Evolutionary conservation across 2,888 invertebrate genomes (phyloP), one percentile per base, ranked within the genome.

Genomic region (Cataglyphis altisquamis): DNA sequence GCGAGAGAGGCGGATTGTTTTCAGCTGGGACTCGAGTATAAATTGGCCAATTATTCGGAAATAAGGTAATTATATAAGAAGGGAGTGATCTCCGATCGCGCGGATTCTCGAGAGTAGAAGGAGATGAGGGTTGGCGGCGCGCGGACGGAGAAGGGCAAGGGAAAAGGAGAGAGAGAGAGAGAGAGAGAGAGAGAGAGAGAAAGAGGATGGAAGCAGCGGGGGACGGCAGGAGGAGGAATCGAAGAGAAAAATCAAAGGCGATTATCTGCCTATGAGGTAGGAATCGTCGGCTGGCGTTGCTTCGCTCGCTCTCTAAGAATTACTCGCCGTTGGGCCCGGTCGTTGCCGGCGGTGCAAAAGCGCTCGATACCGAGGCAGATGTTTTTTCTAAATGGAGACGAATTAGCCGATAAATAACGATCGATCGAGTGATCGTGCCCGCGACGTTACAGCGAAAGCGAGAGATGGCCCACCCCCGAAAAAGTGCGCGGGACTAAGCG

Each of bases 41-140:
- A 94, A 94, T 94, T 94, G 94, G 94, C 94, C 94, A 94, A 94
- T 94, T 94, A 94, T 94, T 94, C 94, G 94, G 94, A 94, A 94
- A 94, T 94, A 94, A 94, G 94, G 94, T 94, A 94, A 94, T 94
- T 94, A 94, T 94, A 94, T 94, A 94, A 94, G 94, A 94, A 94
- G 94, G 93, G 93, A 93, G 94, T 94, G 94, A 94, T 94, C 93
- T 93, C 92, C 92, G 94, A 94, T 94, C 93, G 90, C 89, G 87
- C 86, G 88, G 89, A 89, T 90, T 90, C 89, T 80, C 78, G 60
- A 77, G 89, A 85, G 75, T 70, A 80, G 90, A 86, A 88, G 87
- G 84, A 88, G 84, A 82, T 64, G 89, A 87, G 85, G 90, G 87
- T 84, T 86, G 78, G 63, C 73, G 67, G 89, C 63, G 73, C 78